phyloP scores from a whole-genome alignment of 2,797 vertebrate genomes.

The Harpagifer antarcticus region DNA sequence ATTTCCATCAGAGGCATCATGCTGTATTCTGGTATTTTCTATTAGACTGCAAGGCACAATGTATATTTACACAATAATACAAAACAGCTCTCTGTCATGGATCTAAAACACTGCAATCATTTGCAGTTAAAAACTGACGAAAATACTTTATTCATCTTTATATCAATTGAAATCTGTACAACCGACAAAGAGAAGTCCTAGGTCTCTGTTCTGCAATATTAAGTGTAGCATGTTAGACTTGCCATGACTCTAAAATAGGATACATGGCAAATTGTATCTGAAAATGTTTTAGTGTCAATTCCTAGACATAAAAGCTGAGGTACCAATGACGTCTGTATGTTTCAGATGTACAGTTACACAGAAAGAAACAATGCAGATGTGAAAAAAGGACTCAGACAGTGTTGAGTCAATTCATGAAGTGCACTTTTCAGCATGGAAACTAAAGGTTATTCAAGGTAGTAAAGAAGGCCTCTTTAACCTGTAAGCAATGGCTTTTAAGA shows the following conservation, averaged over 20 bases:
- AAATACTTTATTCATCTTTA: background rate
- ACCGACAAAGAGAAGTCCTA: background rate
- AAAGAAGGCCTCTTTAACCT: background rate
- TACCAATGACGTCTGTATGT: background rate
- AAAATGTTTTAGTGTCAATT: background rate
- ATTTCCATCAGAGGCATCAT: background rate
- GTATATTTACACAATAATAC: conserved; percentile 4
- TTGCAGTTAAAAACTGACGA: background rate
- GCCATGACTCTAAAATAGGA: background rate
- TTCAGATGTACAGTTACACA: background rate
- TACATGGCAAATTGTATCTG: background rate
- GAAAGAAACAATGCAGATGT: conserved; percentile 8
- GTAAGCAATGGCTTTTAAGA: background rate
- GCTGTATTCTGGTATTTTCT: background rate
- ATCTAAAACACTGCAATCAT: background rate
- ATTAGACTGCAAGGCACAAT: background rate
- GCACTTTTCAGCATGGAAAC: conserved; percentile 16
- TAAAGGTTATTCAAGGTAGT: background rate
- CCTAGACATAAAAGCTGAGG: background rate
- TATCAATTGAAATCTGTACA: background rate
- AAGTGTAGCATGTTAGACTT: background rate
- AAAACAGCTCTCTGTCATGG: background rate
- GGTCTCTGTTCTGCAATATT: background rate
- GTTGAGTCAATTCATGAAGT: background rate
- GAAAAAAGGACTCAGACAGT: background rate